phyloP scores from a whole-genome alignment of 1,140 invertebrate genomes.

The Agraylea sexmaculata region DNA sequence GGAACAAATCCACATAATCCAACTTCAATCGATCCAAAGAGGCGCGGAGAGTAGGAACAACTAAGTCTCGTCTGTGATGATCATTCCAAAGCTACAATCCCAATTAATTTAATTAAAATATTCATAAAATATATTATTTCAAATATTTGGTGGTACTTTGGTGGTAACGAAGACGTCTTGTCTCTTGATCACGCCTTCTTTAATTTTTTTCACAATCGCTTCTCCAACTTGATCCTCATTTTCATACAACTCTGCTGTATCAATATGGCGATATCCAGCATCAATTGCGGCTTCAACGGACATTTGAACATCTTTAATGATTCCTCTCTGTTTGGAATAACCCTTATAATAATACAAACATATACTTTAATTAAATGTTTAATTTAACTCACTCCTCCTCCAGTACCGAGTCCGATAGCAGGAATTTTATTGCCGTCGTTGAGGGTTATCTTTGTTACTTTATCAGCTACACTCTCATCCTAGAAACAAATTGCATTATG shows the following conservation, averaged over 20 bases:
- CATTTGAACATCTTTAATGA: conserved; percentile 10
- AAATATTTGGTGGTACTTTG: too few species aligned
- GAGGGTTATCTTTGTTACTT: conserved; percentile 39
- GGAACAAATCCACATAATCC: conserved; percentile 72
- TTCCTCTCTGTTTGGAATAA: too few species aligned
- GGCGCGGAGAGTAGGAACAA: conserved; percentile 37
- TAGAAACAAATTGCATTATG: conserved; percentile 15
- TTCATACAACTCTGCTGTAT: conserved; percentile 66
- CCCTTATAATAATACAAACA: conserved; percentile 1
- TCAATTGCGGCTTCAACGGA: conserved; percentile 56
- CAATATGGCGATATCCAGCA: conserved; percentile 70
- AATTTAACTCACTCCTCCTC: conserved; percentile 21
- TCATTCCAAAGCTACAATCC: conserved; percentile 63
- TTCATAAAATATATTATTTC: not conserved
- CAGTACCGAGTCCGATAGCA: conserved; percentile 61
- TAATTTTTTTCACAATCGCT: not conserved
- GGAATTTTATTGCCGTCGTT: conserved; percentile 53
- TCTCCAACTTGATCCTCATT: conserved; percentile 56
- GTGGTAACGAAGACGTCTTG: conserved; percentile 59
- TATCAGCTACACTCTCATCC: conserved; percentile 21
- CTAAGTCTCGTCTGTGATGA: conserved; percentile 50
- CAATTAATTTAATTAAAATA: too few species aligned
- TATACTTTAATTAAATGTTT: not conserved
- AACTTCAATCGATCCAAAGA: conserved; percentile 53
- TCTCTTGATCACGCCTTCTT: conserved; percentile 42